phyloP scores from a whole-genome alignment of 2,888 invertebrate species.

The Coleophora deauratella region DNA sequence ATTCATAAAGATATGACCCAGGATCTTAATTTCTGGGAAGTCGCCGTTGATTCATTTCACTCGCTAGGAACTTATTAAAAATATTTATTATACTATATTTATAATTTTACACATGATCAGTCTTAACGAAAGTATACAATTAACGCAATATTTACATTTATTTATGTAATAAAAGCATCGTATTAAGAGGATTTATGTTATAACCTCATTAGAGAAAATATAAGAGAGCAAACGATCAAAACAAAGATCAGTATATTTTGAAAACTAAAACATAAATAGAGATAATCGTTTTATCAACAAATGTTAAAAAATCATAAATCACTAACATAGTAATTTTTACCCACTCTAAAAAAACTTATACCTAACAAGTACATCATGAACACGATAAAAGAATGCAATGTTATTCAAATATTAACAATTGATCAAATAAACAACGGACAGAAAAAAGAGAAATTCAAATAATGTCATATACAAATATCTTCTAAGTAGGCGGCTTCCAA shows the following conservation, averaged over 20 bases:
- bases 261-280: too few species aligned
- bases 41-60: neutral
- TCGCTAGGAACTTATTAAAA: neutral
- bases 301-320: too few species aligned
- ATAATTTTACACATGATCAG: too few species aligned
- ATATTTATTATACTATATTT: too few species aligned
- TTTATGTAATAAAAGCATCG: neutral
- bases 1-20: neutral
- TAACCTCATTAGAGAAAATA: too few species aligned
- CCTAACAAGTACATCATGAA: too few species aligned
- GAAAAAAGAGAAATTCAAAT: slow-evolving; percentile 32
- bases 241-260: too few species aligned
- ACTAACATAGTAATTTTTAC: too few species aligned
- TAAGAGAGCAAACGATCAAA: too few species aligned
- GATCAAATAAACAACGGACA: slow-evolving; percentile 37
- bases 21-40: neutral
- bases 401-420: slow-evolving; percentile 31
- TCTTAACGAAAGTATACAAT: neutral
- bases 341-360: too few species aligned
- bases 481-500: slow-evolving; percentile 31
- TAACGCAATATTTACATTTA: neutral
- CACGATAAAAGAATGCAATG: slow-evolving; percentile 19
- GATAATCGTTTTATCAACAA: too few species aligned
- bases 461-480: slow-evolving; percentile 28
- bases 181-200: neutral